Evolutionary conservation across 2,113 vertebrate genomes (phyloP).

Genomic region (Bufo bufo): DNA sequence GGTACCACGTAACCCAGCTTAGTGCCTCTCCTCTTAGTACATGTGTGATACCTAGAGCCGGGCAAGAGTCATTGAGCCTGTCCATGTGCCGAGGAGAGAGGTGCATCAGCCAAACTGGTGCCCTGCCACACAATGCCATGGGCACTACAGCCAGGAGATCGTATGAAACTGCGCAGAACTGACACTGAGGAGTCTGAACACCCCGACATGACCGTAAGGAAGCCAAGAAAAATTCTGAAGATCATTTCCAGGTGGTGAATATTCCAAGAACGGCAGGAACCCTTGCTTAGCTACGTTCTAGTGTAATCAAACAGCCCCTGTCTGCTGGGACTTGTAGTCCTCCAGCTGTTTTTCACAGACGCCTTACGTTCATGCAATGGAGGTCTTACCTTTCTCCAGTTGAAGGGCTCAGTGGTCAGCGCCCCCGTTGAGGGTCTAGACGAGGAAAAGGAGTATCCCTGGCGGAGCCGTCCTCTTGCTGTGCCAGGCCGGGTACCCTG

Average conservation of each 20-base stretch:
- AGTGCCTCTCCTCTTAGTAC: background rate
- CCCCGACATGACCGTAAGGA: background rate
- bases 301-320: background rate
- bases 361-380: too few species aligned
- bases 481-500: constrained; percentile 13
- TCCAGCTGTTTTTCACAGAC: too few species aligned
- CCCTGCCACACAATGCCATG: too few species aligned
- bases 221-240: background rate
- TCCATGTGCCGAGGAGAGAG: too few species aligned
- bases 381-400: constrained; percentile 38
- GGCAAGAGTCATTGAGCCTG: too few species aligned
- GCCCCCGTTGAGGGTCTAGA: background rate
- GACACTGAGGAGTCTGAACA: background rate
- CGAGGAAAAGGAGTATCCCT: background rate
- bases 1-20: too few species aligned
- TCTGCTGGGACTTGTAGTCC: background rate
- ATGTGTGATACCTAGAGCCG: background rate
- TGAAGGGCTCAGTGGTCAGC: too few species aligned
- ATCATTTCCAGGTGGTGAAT: background rate
- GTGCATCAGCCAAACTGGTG: too few species aligned
- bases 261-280: too few species aligned
- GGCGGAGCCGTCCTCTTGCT: background rate
- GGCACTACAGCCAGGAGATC: too few species aligned
- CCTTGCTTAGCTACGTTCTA: too few species aligned
- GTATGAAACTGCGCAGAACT: background rate